Evolutionary conservation across 2,797 vertebrate genomes (phyloP), one percentile per base, ranked within the genome.

Genomic region (Spheniscus humboldti): DNA sequence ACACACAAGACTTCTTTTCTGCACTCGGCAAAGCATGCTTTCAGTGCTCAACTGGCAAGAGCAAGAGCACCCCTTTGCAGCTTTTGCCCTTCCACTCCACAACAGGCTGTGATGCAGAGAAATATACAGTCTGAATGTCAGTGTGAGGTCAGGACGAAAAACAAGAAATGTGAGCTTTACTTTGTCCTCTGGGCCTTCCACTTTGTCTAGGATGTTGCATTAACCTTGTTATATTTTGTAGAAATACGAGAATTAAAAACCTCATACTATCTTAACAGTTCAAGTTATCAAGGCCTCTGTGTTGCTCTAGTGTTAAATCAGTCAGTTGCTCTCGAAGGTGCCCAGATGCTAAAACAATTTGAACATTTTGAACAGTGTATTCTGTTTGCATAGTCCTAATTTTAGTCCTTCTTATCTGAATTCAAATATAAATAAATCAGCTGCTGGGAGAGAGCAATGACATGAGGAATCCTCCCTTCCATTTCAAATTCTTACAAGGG

Each of bases 221-320:
- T 87, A 74, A 39, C 76, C 92, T 67, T 87, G 30, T 77, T 91
- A 6, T 64, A 31, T 79, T 95, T 88, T 88, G 31, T 86, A 66
- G 72, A 83, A 94, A 81, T 75, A 43, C 9, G 73, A 47, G 41
- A 30, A 35, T 78, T 74, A 9, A 77, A 88, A 87, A 59, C 53
- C 9, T 66, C 10, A 20, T n/a, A 7, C 19, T 69, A 11, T 68
- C 33, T 79, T 39, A 63, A 73, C 53, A 53, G 55, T 74, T 87
- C 2, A 86, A 84, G 55, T 78, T 92, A 79, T 43, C 2, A 41
- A 76, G 73, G 68, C 66, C 30, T 71, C 56, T 76, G 23, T 64
- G 91, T 96, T 97, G 76, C 94, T 74, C 72, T 93, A 57, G 86
- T 84, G 67, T 87, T 86, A 47, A 43, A 88, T 94, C 68, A 95